These are phyloP conservation scores for Rhingia rostrata DNA, from an alignment of 2,888 invertebrate genomes.

Conservation along the genomic window DNA sequence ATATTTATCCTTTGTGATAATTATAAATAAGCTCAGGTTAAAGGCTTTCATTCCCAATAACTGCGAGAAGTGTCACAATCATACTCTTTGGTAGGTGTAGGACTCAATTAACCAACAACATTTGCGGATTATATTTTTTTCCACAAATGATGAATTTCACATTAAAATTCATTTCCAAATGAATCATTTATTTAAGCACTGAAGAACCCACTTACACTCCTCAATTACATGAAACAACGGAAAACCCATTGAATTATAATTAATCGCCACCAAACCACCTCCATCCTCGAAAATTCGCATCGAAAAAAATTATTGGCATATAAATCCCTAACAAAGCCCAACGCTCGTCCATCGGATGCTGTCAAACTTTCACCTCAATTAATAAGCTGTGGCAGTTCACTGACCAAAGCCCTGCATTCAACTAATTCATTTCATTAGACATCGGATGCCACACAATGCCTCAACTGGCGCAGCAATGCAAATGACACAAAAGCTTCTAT, in stretches of 20 bases:
- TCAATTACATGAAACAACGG: conserved; percentile 29
- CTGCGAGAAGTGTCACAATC: too few species aligned
- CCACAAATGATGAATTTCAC: neutral
- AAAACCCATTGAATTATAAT: conserved; percentile 65
- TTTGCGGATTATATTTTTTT: neutral
- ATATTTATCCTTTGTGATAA: too few species aligned
- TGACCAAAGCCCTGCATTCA: conserved; percentile 69
- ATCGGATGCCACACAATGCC: conserved; percentile 59
- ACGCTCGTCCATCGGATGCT: conserved; percentile 56
- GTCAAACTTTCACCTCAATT: conserved; percentile 73
- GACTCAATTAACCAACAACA: neutral
- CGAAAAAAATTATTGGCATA: conserved; percentile 22
- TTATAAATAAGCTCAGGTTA: too few species aligned
- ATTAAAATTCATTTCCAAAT: neutral
- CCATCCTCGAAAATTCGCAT: conserved; percentile 6
- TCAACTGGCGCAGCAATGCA: conserved; percentile 50
- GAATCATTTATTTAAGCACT: too few species aligned
- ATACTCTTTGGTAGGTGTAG: too few species aligned
- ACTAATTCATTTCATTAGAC: conserved; percentile 74
- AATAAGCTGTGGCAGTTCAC: conserved; percentile 74
- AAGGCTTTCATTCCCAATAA: too few species aligned
- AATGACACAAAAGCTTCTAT: conserved; percentile 43
- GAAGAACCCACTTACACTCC: conserved; percentile 5
- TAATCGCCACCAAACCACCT: conserved; percentile 59
- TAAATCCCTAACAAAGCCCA: conserved; percentile 17